Evolutionary conservation across 1,140 invertebrate species (phyloP).

Genomic region (Apis florea): DNA sequence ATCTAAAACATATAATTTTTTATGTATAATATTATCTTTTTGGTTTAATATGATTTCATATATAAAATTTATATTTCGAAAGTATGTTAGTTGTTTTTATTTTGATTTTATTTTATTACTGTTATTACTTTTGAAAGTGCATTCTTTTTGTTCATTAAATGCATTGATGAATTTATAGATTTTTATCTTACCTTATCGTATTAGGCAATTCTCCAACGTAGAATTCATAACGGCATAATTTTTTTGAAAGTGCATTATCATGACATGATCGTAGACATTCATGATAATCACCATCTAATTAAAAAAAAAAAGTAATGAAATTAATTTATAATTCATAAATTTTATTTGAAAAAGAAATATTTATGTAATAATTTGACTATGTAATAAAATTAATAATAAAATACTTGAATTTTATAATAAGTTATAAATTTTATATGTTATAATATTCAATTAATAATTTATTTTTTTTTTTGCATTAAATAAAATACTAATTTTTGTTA

Average conservation of each 20-base stretch:
- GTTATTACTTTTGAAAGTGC: not conserved
- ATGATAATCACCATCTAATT: conserved; percentile 43
- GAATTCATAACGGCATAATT: conserved; percentile 61
- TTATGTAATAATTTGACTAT: not conserved
- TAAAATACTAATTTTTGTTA: too few species aligned
- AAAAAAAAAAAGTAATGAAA: not conserved
- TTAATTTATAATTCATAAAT: not conserved
- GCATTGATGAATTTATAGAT: not conserved
- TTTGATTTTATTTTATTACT: too few species aligned
- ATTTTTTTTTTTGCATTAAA: not conserved
- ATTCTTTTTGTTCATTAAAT: not conserved
- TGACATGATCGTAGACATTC: conserved; percentile 60
- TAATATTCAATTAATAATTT: not conserved
- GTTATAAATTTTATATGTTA: not conserved
- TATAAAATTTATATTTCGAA: not conserved
- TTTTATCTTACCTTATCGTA: conserved; percentile 49
- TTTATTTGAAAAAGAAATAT: not conserved
- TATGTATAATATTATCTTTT: not conserved
- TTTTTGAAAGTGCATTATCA: conserved; percentile 37
- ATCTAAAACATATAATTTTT: not conserved
- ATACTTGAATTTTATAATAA: not conserved
- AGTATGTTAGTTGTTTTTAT: not conserved
- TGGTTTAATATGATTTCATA: not conserved
- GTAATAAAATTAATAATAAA: not conserved
- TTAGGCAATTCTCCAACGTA: conserved; percentile 48